Percentiles rank a stretch among this genome's conserved stretches.
These are phyloP conservation scores for Hypanus sabinus DNA, from an alignment of 2,113 vertebrate genomes.

Conservation along the genomic window DNA sequence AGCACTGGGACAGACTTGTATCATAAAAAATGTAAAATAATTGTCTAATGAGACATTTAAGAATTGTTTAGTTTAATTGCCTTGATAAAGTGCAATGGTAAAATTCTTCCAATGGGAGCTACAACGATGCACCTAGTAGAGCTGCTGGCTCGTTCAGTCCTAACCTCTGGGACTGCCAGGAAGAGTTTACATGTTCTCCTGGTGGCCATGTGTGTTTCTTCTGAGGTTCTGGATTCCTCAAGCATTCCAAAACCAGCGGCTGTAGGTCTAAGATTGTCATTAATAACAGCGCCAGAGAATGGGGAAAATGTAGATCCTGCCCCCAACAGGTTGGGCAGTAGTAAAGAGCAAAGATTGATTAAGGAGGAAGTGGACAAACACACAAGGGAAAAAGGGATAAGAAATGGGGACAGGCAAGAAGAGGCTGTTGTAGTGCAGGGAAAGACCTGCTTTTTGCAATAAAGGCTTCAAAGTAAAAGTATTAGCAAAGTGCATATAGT, in stretches of 20 bases:
- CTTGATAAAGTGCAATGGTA: too few relatives aligned
- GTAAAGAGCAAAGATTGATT: neutral
- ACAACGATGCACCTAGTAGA: too few relatives aligned
- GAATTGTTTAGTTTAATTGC: too few relatives aligned
- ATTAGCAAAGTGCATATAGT: too few relatives aligned
- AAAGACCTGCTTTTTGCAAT: neutral
- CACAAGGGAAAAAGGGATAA: neutral
- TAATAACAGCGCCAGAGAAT: neutral
- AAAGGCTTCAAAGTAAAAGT: neutral
- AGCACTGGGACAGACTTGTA: constrained; percentile 28
- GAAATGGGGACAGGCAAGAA: neutral
- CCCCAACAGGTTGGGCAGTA: neutral
- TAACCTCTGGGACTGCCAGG: too few relatives aligned
- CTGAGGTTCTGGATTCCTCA: too few relatives aligned
- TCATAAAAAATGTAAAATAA: neutral
- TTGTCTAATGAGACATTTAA: too few relatives aligned
- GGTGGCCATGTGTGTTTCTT: too few relatives aligned
- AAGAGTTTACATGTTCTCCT: too few relatives aligned
- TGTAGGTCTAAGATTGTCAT: neutral
- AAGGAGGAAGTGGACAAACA: neutral
- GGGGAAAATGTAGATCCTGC: neutral
- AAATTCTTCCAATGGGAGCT: too few relatives aligned
- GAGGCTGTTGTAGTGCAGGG: neutral
- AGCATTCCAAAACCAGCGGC: too few relatives aligned
- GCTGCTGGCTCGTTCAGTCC: too few relatives aligned